Conservation (phyloP, 2,113 vertebrate genomes). For the Pipa parva region DNA sequence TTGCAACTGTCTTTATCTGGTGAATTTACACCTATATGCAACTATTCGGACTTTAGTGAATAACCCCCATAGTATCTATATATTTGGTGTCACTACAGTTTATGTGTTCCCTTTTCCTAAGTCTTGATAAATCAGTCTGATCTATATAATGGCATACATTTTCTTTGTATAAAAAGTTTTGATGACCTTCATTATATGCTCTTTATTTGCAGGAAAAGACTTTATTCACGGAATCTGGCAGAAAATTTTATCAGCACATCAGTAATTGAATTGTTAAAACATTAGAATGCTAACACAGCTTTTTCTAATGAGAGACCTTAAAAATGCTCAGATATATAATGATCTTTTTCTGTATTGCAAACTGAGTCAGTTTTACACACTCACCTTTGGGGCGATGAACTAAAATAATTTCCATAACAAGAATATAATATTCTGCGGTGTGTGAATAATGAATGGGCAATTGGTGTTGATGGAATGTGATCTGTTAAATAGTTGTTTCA, state of each 20-base stretch:
- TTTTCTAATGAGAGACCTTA: conserved; percentile 18
- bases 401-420: conserved; percentile 33
- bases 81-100: too few relatives aligned
- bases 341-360: conserved; percentile 5
- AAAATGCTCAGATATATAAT: conserved; percentile 23
- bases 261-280: conserved; percentile 21
- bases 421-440: conserved; percentile 24
- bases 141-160: too few relatives aligned
- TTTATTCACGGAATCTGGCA: conserved; percentile 4
- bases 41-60: too few relatives aligned
- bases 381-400: conserved; percentile 15
- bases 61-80: too few relatives aligned
- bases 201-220: conserved; percentile 1
- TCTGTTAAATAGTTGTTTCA: conserved; percentile 19
- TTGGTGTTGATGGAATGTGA: conserved; percentile 27
- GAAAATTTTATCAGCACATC: conserved; percentile 24
- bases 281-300: conserved; percentile 17
- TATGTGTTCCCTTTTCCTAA: too few relatives aligned
- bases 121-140: too few relatives aligned
- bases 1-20: too few relatives aligned
- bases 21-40: too few relatives aligned
- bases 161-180: not conserved
- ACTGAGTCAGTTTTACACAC: not conserved
- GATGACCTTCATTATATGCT: conserved; percentile 5
- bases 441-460: conserved; percentile 31